Evolutionary conservation across 2,113 vertebrate genomes (phyloP).

Genomic region (Pollimyrus isidori): DNA sequence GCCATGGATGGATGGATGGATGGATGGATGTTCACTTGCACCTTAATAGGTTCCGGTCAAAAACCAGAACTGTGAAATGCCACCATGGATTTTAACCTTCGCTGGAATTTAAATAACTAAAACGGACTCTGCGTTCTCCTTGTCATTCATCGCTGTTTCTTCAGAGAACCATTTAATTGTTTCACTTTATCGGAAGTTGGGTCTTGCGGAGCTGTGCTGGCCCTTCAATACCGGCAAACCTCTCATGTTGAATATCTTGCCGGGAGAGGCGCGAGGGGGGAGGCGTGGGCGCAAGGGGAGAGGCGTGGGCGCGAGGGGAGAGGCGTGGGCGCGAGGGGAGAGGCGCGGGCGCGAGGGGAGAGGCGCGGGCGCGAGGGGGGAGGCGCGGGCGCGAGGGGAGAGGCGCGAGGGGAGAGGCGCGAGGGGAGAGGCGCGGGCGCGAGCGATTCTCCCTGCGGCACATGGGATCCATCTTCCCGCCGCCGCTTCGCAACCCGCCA

Average conservation of each 20-base stretch:
- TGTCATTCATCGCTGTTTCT: slow-evolving; percentile 7
- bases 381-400: not conserved
- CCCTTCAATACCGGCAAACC: not conserved
- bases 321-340: no score
- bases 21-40: not conserved
- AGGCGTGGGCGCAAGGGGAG: no score
- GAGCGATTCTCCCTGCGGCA: not conserved
- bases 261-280: no score
- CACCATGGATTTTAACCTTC: not conserved
- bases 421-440: not conserved
- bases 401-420: no score
- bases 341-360: no score
- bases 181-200: not conserved
- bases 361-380: no score
- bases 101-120: not conserved
- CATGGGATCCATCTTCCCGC: not conserved
- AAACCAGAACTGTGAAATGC: not conserved
- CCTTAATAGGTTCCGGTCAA: no score
- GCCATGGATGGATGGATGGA: not conserved
- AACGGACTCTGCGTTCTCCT: not conserved
- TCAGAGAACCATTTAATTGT: slow-evolving; percentile 4
- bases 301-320: no score
- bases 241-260: not conserved
- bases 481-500: slow-evolving; percentile 14
- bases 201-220: not conserved